A percentile compares a stretch with the other conserved stretches of the same genome.
phyloP scores from a whole-genome alignment of 2,113 vertebrate genomes.

The Eonycteris spelaea region DNA sequence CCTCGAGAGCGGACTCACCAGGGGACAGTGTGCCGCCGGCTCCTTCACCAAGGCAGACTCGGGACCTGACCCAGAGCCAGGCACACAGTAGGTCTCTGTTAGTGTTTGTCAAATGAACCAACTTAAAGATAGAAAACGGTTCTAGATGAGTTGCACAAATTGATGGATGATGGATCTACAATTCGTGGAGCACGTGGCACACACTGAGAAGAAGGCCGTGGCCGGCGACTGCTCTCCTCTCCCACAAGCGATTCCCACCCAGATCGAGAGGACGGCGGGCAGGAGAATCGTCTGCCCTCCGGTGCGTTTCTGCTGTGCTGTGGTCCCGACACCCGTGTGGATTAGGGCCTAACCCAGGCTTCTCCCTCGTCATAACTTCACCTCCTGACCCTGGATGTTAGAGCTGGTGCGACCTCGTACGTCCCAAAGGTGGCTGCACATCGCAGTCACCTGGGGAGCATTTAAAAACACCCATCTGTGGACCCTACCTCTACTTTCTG shows the following conservation, averaged over 20 bases:
- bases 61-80: background rate
- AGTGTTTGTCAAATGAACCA: background rate
- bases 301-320: rapidly evolving
- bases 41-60: background rate
- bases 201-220: background rate
- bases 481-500: background rate
- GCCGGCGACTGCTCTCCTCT: background rate
- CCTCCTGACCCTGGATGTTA: background rate
- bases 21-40: background rate
- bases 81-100: background rate
- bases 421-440: background rate
- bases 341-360: background rate
- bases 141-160: background rate
- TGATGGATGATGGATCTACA: background rate
- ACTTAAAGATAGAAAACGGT: background rate
- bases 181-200: rapidly evolving
- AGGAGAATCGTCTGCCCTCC: background rate
- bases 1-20: background rate
- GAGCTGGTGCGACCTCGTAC: background rate
- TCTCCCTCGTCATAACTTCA: background rate
- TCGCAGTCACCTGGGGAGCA: too few relatives aligned
- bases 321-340: rapidly evolving
- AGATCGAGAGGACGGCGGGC: too few relatives aligned
- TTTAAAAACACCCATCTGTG: background rate
- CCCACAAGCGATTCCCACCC: background rate